Evolutionary conservation across 37 sponge, comb jelly and placozoan genomes (phyloP).

Genomic region (Mnemiopsis leidyi): DNA sequence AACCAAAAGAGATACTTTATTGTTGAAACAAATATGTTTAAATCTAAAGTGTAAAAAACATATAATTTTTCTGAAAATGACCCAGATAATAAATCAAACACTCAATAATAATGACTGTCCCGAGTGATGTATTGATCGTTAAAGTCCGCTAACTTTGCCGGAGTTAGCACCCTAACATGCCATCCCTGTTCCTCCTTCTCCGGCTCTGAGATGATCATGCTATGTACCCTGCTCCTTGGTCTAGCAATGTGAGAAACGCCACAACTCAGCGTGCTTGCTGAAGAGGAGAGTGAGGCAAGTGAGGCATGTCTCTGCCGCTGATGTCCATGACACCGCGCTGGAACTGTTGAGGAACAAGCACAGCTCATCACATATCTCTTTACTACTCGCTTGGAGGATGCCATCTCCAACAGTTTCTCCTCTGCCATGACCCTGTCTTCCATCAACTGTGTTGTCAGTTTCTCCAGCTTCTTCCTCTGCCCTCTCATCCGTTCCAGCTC

Average conservation of each 20-base stretch:
- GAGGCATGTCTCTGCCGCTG: neutral
- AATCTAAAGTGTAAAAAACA: too few species aligned
- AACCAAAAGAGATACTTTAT: too few species aligned
- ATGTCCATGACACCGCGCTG: too few species aligned
- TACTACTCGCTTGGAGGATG: neutral
- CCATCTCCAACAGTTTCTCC: neutral
- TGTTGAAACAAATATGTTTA: too few species aligned
- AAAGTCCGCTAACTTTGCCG: neutral
- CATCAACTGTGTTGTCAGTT: neutral
- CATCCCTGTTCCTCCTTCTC: neutral
- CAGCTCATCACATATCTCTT: neutral
- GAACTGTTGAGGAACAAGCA: neutral
- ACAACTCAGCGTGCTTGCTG: neutral
- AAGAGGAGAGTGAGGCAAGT: neutral
- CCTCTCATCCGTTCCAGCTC: neutral
- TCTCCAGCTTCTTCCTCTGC: neutral
- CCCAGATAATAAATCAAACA: neutral
- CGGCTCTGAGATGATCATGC: neutral
- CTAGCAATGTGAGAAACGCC: neutral
- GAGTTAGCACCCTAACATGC: neutral
- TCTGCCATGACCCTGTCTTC: neutral
- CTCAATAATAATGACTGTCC: neutral
- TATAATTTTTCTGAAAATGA: too few species aligned
- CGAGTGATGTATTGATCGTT: neutral
- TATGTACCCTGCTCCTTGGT: neutral